Evolutionary conservation across 2,113 vertebrate species (phyloP).

Genomic region (Anguilla japonica): DNA sequence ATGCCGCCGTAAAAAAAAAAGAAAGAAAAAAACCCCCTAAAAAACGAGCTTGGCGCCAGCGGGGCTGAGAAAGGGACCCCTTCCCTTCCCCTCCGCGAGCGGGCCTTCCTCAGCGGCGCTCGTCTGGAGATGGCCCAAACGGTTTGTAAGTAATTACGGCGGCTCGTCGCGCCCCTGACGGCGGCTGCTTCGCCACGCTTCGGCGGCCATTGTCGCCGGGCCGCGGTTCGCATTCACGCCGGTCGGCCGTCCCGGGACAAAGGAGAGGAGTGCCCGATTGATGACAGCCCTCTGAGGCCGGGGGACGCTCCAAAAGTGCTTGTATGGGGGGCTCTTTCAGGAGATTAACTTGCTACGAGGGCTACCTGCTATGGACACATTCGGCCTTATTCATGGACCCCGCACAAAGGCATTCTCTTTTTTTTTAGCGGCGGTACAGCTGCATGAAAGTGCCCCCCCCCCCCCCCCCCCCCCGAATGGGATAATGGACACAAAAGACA

Average conservation of each 20-base stretch:
- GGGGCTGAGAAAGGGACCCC: constrained; percentile 53
- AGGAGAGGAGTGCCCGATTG: constrained; percentile 72
- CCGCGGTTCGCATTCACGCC: constrained; percentile 64
- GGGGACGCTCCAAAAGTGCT: constrained; percentile 73
- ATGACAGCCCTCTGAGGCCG: constrained; percentile 68
- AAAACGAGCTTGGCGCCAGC: constrained; percentile 31
- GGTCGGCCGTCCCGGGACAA: constrained; percentile 56
- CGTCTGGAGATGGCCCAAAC: constrained; percentile 70
- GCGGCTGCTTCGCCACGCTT: constrained; percentile 74
- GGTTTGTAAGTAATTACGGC: constrained; percentile 80
- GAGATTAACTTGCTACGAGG: constrained; percentile 80
- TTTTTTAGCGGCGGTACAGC: constrained; percentile 70
- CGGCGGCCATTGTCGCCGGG: constrained; percentile 69
- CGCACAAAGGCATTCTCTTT: constrained; percentile 65
- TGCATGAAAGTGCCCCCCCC: constrained; percentile 70
- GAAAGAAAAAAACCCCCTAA: neutral
- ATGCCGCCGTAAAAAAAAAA: neutral
- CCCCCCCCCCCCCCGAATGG: constrained; percentile 66
- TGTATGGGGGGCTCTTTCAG: constrained; percentile 72
- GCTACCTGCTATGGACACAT: constrained; percentile 77
- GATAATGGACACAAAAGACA: constrained; percentile 77
- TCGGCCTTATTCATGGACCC: constrained; percentile 67
- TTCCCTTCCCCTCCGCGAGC: constrained; percentile 50
- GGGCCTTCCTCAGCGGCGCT: constrained; percentile 63
- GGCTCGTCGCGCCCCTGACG: constrained; percentile 66